A percentile compares a stretch with the other conserved stretches of the same genome.
These are phyloP conservation scores for Dasysyrphus albostriatus DNA, from an alignment of 2,888 invertebrate genomes.

Conservation along the genomic window DNA sequence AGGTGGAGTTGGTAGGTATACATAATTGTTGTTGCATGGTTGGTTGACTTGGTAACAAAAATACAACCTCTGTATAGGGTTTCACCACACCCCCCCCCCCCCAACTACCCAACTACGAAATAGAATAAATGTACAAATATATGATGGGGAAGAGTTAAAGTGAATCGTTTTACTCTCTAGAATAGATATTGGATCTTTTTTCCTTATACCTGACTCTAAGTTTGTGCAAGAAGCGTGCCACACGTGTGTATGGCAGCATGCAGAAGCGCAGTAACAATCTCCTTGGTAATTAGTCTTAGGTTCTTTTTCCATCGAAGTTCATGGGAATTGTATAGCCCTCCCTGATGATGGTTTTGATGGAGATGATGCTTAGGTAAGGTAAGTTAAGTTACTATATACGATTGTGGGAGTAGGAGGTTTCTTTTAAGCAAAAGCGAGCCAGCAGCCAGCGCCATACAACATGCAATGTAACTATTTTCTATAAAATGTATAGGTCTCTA, in stretches of 20 bases:
- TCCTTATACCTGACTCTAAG: neutral
- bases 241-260: constrained; percentile 68
- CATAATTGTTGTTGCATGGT: constrained; percentile 40
- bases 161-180: constrained; percentile 60
- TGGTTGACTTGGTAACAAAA: constrained; percentile 39
- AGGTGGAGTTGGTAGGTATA: constrained; percentile 19
- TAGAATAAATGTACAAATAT: constrained; percentile 2
- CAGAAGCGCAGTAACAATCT: constrained; percentile 44
- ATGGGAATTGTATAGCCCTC: constrained; percentile 61
- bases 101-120: too few relatives aligned
- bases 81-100: constrained; percentile 16
- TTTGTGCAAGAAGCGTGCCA: constrained; percentile 75
- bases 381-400: neutral
- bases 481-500: neutral
- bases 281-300: constrained; percentile 66
- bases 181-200: constrained; percentile 28
- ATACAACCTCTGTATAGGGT: constrained; percentile 1
- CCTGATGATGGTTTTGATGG: too few relatives aligned
- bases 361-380: constrained; percentile 11
- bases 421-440: neutral
- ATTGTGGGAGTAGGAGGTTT: constrained; percentile 68
- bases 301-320: constrained; percentile 39
- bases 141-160: constrained; percentile 52
- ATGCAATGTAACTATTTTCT: constrained; percentile 26
- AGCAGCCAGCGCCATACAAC: constrained; percentile 30